A percentile compares a stretch with the other conserved stretches of the same genome.
Evolutionary conservation across 2,888 invertebrate species (phyloP).

Genomic region (Drosophila robusta): DNA sequence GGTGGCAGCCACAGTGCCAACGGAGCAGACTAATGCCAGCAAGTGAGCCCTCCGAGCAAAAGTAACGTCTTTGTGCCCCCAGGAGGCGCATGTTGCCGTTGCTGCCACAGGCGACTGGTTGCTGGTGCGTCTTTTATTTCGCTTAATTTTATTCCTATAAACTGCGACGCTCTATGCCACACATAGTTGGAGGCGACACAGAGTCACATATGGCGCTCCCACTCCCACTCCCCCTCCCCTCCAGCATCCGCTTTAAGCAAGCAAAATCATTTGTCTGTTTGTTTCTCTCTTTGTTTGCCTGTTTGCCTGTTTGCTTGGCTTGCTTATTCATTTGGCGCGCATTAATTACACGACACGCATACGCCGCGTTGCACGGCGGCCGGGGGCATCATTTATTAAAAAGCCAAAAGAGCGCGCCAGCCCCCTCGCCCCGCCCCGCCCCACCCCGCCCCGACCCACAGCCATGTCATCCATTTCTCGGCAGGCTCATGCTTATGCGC

Average conservation of each 20-base stretch:
- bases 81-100: slow-evolving; percentile 10
- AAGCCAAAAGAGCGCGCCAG: slow-evolving; percentile 54
- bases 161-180: slow-evolving; percentile 32
- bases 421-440: background rate
- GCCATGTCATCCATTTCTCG: slow-evolving; percentile 10
- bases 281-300: slow-evolving; percentile 44
- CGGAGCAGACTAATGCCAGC: no score
- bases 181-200: slow-evolving; percentile 2
- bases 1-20: background rate
- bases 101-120: slow-evolving; percentile 10
- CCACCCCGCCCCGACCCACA: background rate
- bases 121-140: slow-evolving; percentile 31
- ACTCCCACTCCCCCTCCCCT: background rate
- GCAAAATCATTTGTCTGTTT: slow-evolving; percentile 68
- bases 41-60: slow-evolving; percentile 5
- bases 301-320: slow-evolving; percentile 53
- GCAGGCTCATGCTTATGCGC: slow-evolving; percentile 48
- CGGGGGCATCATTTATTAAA: slow-evolving; percentile 72
- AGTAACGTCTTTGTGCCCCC: slow-evolving; percentile 19
- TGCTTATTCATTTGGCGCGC: slow-evolving; percentile 75
- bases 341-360: slow-evolving; percentile 81
- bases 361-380: slow-evolving; percentile 35
- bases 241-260: slow-evolving; percentile 13
- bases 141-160: slow-evolving; percentile 62
- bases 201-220: slow-evolving; percentile 59